Evolutionary conservation across 2,797 vertebrate species (phyloP), one percentile per base, ranked within the genome.

Genomic region (Gastrophryne carolinensis): DNA sequence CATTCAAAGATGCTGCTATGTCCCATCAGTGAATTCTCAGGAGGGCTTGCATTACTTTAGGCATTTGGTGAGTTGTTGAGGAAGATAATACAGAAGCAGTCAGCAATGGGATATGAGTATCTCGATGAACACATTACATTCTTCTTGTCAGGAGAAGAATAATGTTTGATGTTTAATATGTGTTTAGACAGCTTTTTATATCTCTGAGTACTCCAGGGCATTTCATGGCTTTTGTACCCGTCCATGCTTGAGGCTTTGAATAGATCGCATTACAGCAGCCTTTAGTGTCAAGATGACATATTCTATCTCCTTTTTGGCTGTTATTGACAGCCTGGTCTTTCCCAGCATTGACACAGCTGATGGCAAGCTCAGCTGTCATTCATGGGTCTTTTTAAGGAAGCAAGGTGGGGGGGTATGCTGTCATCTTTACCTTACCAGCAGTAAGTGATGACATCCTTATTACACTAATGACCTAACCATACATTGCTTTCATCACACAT

Each of bases 251-350:
- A 62, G 65, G 41, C 53, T 76, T 76, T 76, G 62, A n/a, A n/a
- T 53, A 35, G 54, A 41, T 54, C 61, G 69, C 73, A 65, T 57
- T 52, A 29, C 56, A 47, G 69, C 65, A 76, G 69, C 65, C 73
- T 76, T 76, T 56, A 34, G 73, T 69, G 73, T 76, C 73, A 76
- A 41, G 61, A 57, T 76, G 73, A 76, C 34, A 69, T 69, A 76
- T 76, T 62, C 57, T 69, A 34, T 62, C 35, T 19, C 23, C 47
- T 69, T 53, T 76, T 63, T 69, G 73, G 23, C 26, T 17, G 24
- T 41, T 62, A 69, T 69, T 69, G 73, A 75, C 74, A 76, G 49
- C 56, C 53, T 60, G 34, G 27, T 19, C 47, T 63, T 54, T 35
- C 37, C 23, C 7, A 11, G 41, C 63, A 30, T 73, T 73, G 30